Conservation (phyloP, 2,797 vertebrate genomes). For the Danio choprae region DNA sequence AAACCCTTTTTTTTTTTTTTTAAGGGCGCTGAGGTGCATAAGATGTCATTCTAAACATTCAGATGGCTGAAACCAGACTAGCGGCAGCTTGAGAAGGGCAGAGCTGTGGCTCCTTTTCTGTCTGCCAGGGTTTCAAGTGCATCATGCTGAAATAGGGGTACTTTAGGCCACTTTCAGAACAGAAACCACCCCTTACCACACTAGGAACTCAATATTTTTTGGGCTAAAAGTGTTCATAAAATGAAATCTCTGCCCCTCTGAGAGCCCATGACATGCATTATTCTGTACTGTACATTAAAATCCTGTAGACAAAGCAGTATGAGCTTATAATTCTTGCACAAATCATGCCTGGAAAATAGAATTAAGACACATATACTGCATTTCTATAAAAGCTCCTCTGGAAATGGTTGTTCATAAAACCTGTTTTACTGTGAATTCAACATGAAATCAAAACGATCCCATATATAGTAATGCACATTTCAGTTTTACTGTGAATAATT, state of each 20-base stretch:
- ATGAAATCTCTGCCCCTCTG: constrained; percentile 43
- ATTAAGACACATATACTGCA: constrained; percentile 55
- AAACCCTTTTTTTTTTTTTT: background rate
- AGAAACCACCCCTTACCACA: constrained; percentile 40
- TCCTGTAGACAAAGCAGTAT: constrained; percentile 49
- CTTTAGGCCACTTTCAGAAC: constrained; percentile 33
- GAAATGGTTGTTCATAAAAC: constrained; percentile 59
- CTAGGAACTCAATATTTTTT: constrained; percentile 35
- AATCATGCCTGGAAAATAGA: constrained; percentile 59
- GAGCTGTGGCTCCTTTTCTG: constrained; percentile 29
- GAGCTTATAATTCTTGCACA: constrained; percentile 30
- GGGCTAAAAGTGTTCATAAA: constrained; percentile 49
- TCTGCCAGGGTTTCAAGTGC: constrained; percentile 40
- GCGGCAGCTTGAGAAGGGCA: constrained; percentile 19
- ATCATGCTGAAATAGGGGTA: constrained; percentile 45
- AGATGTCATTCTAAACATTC: constrained; percentile 48
- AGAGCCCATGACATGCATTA: constrained; percentile 54
- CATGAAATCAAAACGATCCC: constrained; percentile 2
- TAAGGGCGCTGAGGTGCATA: constrained; percentile 20
- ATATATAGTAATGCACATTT: background rate
- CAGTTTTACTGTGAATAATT: background rate
- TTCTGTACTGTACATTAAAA: constrained; percentile 41
- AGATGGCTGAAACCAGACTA: constrained; percentile 32
- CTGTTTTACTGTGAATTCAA: constrained; percentile 3
- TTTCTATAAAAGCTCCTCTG: constrained; percentile 51